These are phyloP conservation scores for Chinchilla lanigera DNA, from an alignment of 2,113 vertebrate species.

Conservation along the genomic window DNA sequence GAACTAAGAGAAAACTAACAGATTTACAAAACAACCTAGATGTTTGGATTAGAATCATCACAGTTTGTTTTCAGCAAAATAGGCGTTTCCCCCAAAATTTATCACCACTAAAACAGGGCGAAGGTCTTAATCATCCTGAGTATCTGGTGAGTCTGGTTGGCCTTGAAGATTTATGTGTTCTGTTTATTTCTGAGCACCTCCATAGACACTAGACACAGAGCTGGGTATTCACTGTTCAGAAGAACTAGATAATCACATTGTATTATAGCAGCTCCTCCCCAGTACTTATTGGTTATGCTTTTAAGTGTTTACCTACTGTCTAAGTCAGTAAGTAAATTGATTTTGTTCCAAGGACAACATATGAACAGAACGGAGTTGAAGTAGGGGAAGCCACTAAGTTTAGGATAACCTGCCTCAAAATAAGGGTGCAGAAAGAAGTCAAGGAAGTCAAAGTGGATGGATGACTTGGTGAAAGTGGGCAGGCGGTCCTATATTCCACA, in stretches of 20 bases:
- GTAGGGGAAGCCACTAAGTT: neutral
- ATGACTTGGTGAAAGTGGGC: neutral
- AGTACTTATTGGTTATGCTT: neutral
- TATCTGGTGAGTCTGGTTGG: neutral
- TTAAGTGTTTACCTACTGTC: neutral
- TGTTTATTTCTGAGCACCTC: neutral
- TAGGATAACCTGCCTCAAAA: conserved; percentile 35
- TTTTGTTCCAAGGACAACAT: neutral
- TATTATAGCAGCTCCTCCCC: neutral
- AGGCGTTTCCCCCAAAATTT: neutral
- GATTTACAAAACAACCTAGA: neutral
- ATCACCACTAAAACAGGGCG: neutral
- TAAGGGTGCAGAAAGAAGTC: neutral
- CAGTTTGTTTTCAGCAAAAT: conserved; percentile 21
- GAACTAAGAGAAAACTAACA: neutral
- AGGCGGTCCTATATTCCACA: neutral
- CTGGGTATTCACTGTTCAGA: neutral
- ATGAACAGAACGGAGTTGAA: neutral
- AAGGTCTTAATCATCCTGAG: neutral
- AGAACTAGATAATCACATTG: neutral
- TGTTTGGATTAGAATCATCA: neutral
- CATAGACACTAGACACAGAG: too few species aligned
- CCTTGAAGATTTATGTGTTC: neutral
- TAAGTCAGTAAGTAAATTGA: neutral
- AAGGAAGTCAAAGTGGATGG: neutral